These are phyloP conservation scores for Dolichotis patagonum DNA, from an alignment of 2,113 vertebrate species.

Conservation along the genomic window DNA sequence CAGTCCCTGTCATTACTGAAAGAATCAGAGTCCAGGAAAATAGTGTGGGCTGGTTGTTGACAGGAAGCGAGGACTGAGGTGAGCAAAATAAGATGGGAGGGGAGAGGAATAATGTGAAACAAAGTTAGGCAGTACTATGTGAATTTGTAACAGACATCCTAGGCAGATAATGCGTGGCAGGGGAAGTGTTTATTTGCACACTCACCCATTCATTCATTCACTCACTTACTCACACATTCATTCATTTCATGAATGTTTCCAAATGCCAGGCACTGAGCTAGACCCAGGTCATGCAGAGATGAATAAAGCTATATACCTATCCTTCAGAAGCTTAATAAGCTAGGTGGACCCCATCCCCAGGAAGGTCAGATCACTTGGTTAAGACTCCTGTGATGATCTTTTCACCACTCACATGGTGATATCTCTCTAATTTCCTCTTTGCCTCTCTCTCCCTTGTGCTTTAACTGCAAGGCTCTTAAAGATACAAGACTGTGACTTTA, in stretches of 20 bases:
- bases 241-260: not conserved
- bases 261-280: not conserved
- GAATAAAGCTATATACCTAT: not conserved
- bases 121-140: not conserved
- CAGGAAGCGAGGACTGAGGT: not conserved
- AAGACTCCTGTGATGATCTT: not conserved
- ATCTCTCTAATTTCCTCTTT: not conserved
- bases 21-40: slow-evolving; percentile 41
- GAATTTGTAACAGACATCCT: not conserved
- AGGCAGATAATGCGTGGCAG: not conserved
- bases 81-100: slow-evolving; percentile 6
- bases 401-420: not conserved
- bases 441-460: not conserved
- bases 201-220: not conserved
- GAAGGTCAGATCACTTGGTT: not conserved
- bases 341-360: not conserved
- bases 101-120: not conserved
- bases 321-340: not conserved
- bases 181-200: not conserved
- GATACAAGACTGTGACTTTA: not conserved
- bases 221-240: not conserved
- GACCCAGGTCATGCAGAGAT: not conserved
- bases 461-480: slow-evolving; percentile 11
- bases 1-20: slow-evolving; percentile 11
- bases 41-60: not conserved